Evolutionary conservation across 1,140 invertebrate species (phyloP), one percentile per base, ranked within the genome.

Genomic region (Macrobrachium nipponense): DNA sequence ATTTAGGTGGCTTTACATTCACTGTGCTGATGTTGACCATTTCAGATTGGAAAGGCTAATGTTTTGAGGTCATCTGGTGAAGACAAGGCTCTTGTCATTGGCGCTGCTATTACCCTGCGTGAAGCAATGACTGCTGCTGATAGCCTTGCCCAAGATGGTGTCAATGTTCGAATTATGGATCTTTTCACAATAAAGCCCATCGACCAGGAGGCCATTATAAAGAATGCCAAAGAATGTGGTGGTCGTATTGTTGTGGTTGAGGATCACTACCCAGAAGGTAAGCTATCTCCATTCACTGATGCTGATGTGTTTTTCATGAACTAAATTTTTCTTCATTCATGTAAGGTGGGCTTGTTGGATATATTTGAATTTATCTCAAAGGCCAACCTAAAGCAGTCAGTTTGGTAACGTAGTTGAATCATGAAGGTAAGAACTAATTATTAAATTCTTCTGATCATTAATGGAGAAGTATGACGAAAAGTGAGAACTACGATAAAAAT

Each of bases 121-220:
- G 98, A 99, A 91, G 96, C 96, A 18, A 78, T 99, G 12, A 94
- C 94, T 76, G 98, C 98, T 60, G 95, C 97, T 2, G 94, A 96
- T 59, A 91, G 93, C 84, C 92, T 99, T 72, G 94, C 92, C 70
- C 93, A 94, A 79, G 88, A 90, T 89, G 95, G 95, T 20, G 82
- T 98, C 66, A 92, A 94, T 82, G 93, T 95, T 2, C 93, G 97
- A 64, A 95, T 99, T 12, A 91, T 99, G 89, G 98, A 99, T 93
- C 96, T 95, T 0, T 99, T 99, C 92, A 99, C 98, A 5, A 93
- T 99, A 78, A 99, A 99, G 92, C 98, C 98, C 0, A 92, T 99
- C 68, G 98, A 99, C 92, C 93, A 92, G 70, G 93, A 93, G 2
- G 93, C 94, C 0, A 94, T 99, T 58, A 92, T 96, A 68, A 92